Base-by-base conservation (phyloP, 2,797 vertebrate species). In the Thalassophryne amazonica region DNA sequence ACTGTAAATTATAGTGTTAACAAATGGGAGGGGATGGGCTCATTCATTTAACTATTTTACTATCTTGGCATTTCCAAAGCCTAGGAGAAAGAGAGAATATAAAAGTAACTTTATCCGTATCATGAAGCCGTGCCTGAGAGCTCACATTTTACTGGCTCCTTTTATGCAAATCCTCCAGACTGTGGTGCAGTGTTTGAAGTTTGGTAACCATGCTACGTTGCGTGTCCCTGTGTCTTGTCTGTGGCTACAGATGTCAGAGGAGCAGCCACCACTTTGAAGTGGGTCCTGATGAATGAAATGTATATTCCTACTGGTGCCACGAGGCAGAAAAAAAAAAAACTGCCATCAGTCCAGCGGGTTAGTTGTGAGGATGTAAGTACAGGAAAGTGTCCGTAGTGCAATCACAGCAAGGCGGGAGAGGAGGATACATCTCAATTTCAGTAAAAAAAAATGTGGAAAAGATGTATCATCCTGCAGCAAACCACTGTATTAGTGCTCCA, bases 381-480 rank as follows among this genome's bases (percentile, higher is more conserved):
- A 56, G 65, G 60, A 73, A 66, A 66, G 69, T 63, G 71, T 80
- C 70, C 32, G 21, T 30, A 38, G 50, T 59, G 40, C 57, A 78
- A 75, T 80, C 65, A 56, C 29, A 19, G 34, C 33, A 45, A 39
- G 46, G 57, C 42, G 55, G 66, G 62, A 73, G 28, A 58, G 50
- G 38, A 66, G 82, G 76, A 84, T 61, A 78, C 83, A 85, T 72
- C 62, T 53, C 54, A 40, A 76, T 83, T 84, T 73, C 3, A 54
- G 51, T 54, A 29, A 8, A n/a, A 29, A 8, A n/a, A 59, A 35
- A 46, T 57, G 46, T 63, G 66, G 75, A 79, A 75, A 69, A 73
- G 39, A 58, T 40, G 60, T 73, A 41, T 59, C 46, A 59, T 39
- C 16, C 12, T 56, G 49, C 21, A 55, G 22, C 12, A 59, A 53